These are phyloP conservation scores for Anniella stebbinsi DNA, from an alignment of 2,797 vertebrate species.

Conservation along the genomic window DNA sequence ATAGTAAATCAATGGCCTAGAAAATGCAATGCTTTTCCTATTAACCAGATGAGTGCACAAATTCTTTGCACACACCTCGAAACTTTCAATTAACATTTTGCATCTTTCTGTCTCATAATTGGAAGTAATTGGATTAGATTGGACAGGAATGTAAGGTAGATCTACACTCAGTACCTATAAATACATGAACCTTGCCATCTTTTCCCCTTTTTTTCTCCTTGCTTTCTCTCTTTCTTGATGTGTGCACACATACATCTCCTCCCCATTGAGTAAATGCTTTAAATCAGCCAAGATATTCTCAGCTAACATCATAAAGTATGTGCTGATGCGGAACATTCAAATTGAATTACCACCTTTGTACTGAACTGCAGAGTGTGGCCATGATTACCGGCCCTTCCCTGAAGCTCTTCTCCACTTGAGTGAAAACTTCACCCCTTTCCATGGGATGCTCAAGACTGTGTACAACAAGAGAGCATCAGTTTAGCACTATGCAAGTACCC, in stretches of 20 bases:
- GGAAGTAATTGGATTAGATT: conserved; percentile 69
- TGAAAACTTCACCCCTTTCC: background rate
- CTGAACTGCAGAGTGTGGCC: conserved; percentile 43
- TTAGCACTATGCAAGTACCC: background rate
- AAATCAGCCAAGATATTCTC: conserved; percentile 52
- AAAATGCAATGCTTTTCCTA: conserved; percentile 80
- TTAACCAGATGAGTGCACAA: conserved; percentile 80
- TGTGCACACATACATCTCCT: background rate
- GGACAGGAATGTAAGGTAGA: conserved; percentile 32
- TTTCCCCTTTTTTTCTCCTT: no score
- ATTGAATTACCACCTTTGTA: conserved; percentile 64
- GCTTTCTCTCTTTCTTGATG: conserved; percentile 30
- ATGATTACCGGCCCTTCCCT: conserved; percentile 19
- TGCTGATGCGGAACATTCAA: conserved; percentile 50
- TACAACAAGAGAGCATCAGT: background rate
- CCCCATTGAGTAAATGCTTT: conserved; percentile 45
- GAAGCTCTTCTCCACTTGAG: background rate
- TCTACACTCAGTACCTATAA: background rate
- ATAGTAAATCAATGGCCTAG: conserved; percentile 81
- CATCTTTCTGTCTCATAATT: conserved; percentile 68
- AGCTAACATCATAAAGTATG: conserved; percentile 40
- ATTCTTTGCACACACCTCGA: conserved; percentile 64
- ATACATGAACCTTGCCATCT: background rate
- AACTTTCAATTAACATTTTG: conserved; percentile 79
- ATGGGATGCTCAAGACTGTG: background rate